Base-by-base conservation (phyloP, 2,113 vertebrate species). In the Albula goreensis region DNA sequence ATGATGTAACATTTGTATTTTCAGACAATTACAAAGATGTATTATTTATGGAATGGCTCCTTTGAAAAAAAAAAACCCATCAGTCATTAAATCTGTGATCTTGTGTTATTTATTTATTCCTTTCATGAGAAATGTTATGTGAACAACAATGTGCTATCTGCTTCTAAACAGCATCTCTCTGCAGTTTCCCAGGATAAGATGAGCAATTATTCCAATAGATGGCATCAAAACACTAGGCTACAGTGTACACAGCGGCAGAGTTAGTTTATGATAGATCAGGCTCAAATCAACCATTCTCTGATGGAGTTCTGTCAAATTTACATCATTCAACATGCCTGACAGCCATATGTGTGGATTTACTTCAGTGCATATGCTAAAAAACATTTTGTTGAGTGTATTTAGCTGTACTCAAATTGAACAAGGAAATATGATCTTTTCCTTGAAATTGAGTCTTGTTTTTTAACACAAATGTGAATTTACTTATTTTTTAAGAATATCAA, bases 171-270 rank as follows among this genome's bases (percentile, higher is more conserved):
- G 53, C 53, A 9, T 48, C 52, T 53, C 17, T 77, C 49, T 82
- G 63, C 11, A 52, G 53, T 85, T 83, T 15, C 66, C n/a, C 51
- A 87, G 63, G 87, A 83, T 85, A 81, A 89, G 89, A 90, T 93
- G 94, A 96, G 92, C 94, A 90, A 92, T 93, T 93, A 94, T 94
- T 98, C 98, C 98, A 98, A 98, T 98, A 99, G 98, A 98, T 99
- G 98, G 98, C 98, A 99, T 98, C 97, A 97, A 96, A 98, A 97
- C 97, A 96, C 97, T 96, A 96, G 96, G 93, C 96, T 97, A 95
- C 95, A 95, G 94, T 93, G 90, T 82, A 53, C 79, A 41, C 31
- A 41, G 31, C 31, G 31, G 31, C 31, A 41, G 31, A 41, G 31
- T 41, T 41, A 41, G 31, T 70, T 95, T 90, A 89, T 78, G 51